Base-by-base conservation (phyloP, 2,797 vertebrate species). In the Enteromius fasciolatus region DNA sequence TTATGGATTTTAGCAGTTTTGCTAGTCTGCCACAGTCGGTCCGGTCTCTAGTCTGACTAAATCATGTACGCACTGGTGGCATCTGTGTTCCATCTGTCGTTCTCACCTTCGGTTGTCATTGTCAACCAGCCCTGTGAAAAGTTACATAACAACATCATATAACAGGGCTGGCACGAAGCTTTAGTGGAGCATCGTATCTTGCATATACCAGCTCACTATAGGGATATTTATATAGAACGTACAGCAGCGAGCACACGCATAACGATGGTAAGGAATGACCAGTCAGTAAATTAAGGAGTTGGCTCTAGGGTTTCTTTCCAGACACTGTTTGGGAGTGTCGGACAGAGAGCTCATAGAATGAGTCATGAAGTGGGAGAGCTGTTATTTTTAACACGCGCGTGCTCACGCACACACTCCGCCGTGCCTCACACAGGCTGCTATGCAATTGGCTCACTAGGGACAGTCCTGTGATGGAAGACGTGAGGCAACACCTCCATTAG, bases 331-430 rank as follows among this genome's bases (percentile, higher is more conserved):
- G 80, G 88, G 86, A 88, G 87, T 85, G 85, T 89, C 82, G 87
- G 86, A 86, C 89, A 85, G 86, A 83, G 36, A 81, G 84, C 87
- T 78, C 83, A 78, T 59, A 73, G 85, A 84, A 87, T 90, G 89
- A 90, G 86, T 90, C 89, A 90, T 83, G 85, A 87, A 85, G 89
- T 90, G 88, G 87, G 88, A 85, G 89, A 90, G 89, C 83, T 86
- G 89, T 90, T 87, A 89, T 90, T 89, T 90, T 90, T 90, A 88
- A 81, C 86, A 86, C 76, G 81, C 68, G 39, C 79, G 50, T 57
- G 73, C 78, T 76, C 59, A 76, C 83, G 50, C 68, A 61, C 59
- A 66, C 84, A 83, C 72, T 68, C 70, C 25, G 36, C 76, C 76
- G 63, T 82, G 80, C 77, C 66, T 87, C 80, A 67, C 83, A 39